These are phyloP conservation scores for Psittacula cyanocephala DNA, from an alignment of 2,113 vertebrate species.

Conservation along the genomic window DNA sequence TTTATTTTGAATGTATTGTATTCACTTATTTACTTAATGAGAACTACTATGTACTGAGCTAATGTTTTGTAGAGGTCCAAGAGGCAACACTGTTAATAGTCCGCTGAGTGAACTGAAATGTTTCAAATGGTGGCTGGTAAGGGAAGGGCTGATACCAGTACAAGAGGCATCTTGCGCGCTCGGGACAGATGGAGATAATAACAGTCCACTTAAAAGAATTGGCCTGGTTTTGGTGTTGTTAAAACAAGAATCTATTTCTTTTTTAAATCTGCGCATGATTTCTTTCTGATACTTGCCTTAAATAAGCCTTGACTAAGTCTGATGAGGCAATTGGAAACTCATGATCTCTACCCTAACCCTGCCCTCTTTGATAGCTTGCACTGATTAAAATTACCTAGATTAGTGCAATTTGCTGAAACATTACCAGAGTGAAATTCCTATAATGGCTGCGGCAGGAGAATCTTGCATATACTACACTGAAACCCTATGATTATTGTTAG, in stretches of 20 bases:
- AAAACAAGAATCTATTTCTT: not conserved
- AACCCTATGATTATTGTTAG: constrained; percentile 50
- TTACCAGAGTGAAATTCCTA: not conserved
- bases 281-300: constrained; percentile 15
- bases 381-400: constrained; percentile 68
- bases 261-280: not conserved
- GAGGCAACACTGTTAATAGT: not conserved
- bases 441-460: constrained; percentile 30
- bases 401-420: constrained; percentile 58
- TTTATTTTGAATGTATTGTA: not conserved
- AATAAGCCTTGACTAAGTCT: constrained; percentile 33
- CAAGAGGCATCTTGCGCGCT: not conserved
- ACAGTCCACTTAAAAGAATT: not conserved
- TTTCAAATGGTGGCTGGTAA: not conserved
- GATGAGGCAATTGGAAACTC: constrained; percentile 40
- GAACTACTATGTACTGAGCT: not conserved
- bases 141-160: not conserved
- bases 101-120: not conserved
- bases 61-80: not conserved
- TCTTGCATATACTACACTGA: constrained; percentile 1
- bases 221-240: not conserved
- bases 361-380: constrained; percentile 22
- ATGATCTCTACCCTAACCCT: constrained; percentile 15
- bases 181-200: not conserved
- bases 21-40: not conserved